These are phyloP conservation scores for Crossocerus cetratus DNA, from an alignment of 2,888 invertebrate genomes.

Conservation along the genomic window DNA sequence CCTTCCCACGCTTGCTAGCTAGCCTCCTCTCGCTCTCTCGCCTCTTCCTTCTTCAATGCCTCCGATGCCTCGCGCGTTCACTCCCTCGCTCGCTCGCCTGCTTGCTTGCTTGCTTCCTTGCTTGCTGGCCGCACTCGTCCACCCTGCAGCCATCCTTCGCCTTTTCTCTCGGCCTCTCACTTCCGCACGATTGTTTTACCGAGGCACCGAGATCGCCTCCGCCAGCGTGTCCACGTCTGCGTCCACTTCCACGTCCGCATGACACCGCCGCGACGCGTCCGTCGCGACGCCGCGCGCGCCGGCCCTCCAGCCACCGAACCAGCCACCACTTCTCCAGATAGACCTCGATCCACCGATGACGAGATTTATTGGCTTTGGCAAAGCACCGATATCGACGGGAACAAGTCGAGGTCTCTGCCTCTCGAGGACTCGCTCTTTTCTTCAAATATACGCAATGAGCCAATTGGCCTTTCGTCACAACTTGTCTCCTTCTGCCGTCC, in stretches of 20 bases:
- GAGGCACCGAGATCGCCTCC: slow-evolving; percentile 14
- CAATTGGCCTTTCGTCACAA: too few relatives aligned
- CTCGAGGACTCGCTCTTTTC: too few relatives aligned
- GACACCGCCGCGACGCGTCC: neutral
- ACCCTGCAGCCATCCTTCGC: slow-evolving; percentile 23
- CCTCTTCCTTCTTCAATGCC: slow-evolving; percentile 28
- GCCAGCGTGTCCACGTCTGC: slow-evolving; percentile 21
- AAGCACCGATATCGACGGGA: too few relatives aligned
- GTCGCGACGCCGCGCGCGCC: too few relatives aligned
- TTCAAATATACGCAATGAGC: too few relatives aligned
- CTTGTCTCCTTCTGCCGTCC: too few relatives aligned
- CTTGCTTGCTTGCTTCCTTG: slow-evolving; percentile 11
- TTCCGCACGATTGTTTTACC: neutral
- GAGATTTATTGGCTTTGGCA: too few relatives aligned
- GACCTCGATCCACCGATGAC: too few relatives aligned
- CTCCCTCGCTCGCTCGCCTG: slow-evolving; percentile 25
- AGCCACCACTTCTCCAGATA: neutral
- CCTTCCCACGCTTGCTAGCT: slow-evolving; percentile 56
- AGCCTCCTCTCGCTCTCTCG: slow-evolving; percentile 48
- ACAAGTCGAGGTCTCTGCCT: too few relatives aligned
- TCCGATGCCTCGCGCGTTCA: slow-evolving; percentile 34
- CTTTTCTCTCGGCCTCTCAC: slow-evolving; percentile 2
- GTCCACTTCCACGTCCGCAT: slow-evolving; percentile 23
- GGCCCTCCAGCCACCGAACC: too few relatives aligned
- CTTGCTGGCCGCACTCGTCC: neutral